Evolutionary conservation across 2,888 invertebrate genomes (phyloP), one percentile per base, ranked within the genome.

Genomic region (Aphodius sticticus): DNA sequence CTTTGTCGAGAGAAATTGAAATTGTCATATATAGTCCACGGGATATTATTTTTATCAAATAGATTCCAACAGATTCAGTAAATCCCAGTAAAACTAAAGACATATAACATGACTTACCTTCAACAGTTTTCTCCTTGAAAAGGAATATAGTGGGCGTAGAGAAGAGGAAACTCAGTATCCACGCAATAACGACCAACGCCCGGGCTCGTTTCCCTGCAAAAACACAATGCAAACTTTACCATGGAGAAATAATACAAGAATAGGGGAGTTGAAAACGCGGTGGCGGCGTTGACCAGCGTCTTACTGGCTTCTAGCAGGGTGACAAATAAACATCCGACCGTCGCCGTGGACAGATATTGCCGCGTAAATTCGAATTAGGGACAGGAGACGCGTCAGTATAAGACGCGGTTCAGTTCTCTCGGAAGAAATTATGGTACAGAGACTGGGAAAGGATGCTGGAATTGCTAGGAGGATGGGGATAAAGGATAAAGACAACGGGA

Each of bases 131-230:
- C 84, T 96, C 94, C 89, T 96, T 95, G 86, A 96, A 96, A 1
- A 96, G 91, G 83, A 96, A 92, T 80, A 96, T 91, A 37, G 96
- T 94, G 69, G 97, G 97, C 72, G 94, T 90, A 1, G 97, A 95
- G 88, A 97, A 96, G 38, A 96, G 83, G 12, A 94, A 93, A 85
- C 96, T 96, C 81, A 96, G 91, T 6, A 94, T 87, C 97, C 97
- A 97, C 0, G 97, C 96, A 6, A 93, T 92, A 6, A 93, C 92
- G 6, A 97, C 94, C 78, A 97, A 91, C 76, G 93, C 92, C 83
- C 95, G 92, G 0, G 97, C 97, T 84, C 97, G 92, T 87, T 95
- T 94, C 96, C 97, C 97, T 97, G 90, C 75, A 92, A 90, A 79
- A 83, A 84, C 79, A 81, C 14, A 80, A 77, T 35, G 38, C 76